These are phyloP conservation scores for Schizothorax lantsangensis DNA, from an alignment of 2,797 vertebrate genomes.

Conservation along the genomic window DNA sequence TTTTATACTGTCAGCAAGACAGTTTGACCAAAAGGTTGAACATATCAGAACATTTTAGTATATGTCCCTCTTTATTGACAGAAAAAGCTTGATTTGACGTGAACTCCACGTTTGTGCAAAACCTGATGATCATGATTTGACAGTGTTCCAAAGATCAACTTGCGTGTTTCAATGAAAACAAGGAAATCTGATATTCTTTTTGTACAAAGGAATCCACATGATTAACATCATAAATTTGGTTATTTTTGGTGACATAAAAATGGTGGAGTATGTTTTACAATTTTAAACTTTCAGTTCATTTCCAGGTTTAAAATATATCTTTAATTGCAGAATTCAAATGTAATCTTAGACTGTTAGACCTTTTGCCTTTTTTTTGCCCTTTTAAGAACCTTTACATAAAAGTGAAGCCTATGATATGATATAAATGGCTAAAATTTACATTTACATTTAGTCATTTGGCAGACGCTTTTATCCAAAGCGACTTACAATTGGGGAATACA, in stretches of 20 bases:
- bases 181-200: not conserved
- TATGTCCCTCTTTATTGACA: not conserved
- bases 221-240: not conserved
- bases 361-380: no score
- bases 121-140: slow-evolving; percentile 10
- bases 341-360: no score
- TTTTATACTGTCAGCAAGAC: not conserved
- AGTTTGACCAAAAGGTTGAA: not conserved
- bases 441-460: no score
- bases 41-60: not conserved
- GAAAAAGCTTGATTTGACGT: not conserved
- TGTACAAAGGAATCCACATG: not conserved
- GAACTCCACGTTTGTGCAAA: not conserved
- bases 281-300: not conserved
- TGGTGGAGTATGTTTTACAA: not conserved
- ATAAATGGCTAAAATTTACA: not conserved
- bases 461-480: no score
- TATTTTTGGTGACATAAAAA: not conserved
- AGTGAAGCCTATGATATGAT: not conserved
- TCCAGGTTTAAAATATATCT: not conserved
- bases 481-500: no score
- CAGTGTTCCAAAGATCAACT: not conserved
- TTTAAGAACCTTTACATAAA: not conserved
- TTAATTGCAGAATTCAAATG: not conserved
- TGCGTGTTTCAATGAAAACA: not conserved